A percentile compares a stretch with the other conserved stretches of the same genome.
Conservation (phyloP, 2,888 invertebrate genomes). For the Orchesella flavescens region DNA sequence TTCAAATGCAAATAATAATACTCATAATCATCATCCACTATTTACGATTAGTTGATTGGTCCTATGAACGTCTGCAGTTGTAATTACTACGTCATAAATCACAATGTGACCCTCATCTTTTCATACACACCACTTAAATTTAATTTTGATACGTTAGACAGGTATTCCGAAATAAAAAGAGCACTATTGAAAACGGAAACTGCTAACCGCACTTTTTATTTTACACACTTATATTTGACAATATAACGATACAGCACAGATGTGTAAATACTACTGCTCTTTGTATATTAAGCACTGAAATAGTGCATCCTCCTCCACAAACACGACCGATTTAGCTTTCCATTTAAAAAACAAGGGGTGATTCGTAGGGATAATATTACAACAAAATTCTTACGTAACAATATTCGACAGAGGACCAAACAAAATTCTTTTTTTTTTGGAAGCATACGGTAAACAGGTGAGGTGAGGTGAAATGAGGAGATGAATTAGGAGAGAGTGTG, state of each 20-base stretch:
- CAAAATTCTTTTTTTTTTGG: slow-evolving; percentile 7
- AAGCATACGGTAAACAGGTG: slow-evolving; percentile 59
- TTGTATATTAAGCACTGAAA: not conserved
- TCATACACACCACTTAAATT: too few relatives aligned
- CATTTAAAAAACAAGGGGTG: too few relatives aligned
- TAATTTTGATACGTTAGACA: too few relatives aligned
- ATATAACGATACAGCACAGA: not conserved
- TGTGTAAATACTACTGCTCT: not conserved
- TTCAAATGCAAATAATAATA: not conserved
- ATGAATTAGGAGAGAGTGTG: not conserved
- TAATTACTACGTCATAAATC: slow-evolving; percentile 64
- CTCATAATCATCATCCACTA: not conserved
- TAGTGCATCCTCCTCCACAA: too few relatives aligned
- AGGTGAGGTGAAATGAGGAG: not conserved
- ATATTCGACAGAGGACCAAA: not conserved
- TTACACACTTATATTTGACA: slow-evolving; percentile 1
- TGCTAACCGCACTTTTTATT: slow-evolving; percentile 45
- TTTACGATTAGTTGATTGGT: not conserved
- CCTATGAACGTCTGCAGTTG: not conserved
- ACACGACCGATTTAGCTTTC: too few relatives aligned
- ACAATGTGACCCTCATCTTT: slow-evolving; percentile 6
- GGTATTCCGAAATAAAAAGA: not conserved
- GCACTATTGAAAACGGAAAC: not conserved
- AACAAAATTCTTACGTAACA: too few relatives aligned
- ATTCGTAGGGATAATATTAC: too few relatives aligned